A percentile compares a stretch with the other conserved stretches of the same genome.
Evolutionary conservation across 1,140 invertebrate species (phyloP).

Genomic region (Belonocnema kinseyi): DNA sequence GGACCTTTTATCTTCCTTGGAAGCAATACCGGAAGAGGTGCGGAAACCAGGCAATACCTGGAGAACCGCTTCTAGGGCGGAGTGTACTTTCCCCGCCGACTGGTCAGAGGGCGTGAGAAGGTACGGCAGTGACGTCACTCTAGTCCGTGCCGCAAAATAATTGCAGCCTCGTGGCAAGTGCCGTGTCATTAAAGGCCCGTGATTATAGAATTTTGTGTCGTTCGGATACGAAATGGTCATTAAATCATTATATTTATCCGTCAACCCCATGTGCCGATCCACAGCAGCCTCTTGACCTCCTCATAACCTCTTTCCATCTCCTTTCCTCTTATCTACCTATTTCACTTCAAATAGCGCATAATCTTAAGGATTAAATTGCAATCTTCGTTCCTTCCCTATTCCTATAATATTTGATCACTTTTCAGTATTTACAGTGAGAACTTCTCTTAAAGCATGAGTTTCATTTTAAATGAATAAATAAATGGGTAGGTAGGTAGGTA

Average conservation of each 20-base stretch:
- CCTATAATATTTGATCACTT: conserved; percentile 47
- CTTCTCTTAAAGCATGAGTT: conserved; percentile 35
- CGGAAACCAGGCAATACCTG: neutral
- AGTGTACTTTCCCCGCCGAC: conserved; percentile 58
- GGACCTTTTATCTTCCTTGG: neutral
- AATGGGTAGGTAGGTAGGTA: too few relatives aligned
- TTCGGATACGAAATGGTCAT: conserved; percentile 73
- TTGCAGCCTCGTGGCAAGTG: conserved; percentile 72
- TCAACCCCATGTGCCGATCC: conserved; percentile 64
- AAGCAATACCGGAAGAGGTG: conserved; percentile 12
- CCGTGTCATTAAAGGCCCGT: conserved; percentile 71
- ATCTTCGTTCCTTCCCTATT: conserved; percentile 47
- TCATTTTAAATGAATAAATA: too few relatives aligned
- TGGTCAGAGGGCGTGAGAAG: conserved; percentile 74
- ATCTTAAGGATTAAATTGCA: conserved; percentile 32
- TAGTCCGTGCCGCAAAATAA: conserved; percentile 71
- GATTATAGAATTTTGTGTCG: conserved; percentile 74
- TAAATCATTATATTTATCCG: conserved; percentile 75
- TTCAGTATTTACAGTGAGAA: conserved; percentile 43
- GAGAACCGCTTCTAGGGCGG: conserved; percentile 56
- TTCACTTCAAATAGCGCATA: conserved; percentile 20
- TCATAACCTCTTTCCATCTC: conserved; percentile 50
- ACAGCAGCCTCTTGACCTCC: conserved; percentile 69
- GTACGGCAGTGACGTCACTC: conserved; percentile 66
- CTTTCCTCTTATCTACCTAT: conserved; percentile 35